phyloP scores from a whole-genome alignment of 2,797 vertebrate genomes.

The Oophaga sylvatica region DNA sequence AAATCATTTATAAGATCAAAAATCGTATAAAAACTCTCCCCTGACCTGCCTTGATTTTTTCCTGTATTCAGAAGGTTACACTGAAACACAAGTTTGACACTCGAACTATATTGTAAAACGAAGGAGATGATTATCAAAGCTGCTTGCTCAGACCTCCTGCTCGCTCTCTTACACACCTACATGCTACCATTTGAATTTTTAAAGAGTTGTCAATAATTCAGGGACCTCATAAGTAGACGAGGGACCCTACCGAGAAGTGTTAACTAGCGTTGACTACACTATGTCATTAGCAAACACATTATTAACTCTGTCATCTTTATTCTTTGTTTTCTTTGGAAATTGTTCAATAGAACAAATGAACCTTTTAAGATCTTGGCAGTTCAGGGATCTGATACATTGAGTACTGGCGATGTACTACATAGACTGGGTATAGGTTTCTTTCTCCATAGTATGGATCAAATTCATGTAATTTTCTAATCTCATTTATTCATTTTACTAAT shows the following conservation, averaged over 20 bases:
- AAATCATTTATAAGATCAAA: neutral
- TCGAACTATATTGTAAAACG: constrained; percentile 43
- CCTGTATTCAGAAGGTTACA: constrained; percentile 7
- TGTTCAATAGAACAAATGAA: neutral
- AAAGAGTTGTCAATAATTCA: constrained; percentile 48
- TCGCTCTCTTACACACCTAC: constrained; percentile 34
- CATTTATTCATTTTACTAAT: neutral
- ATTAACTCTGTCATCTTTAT: neutral
- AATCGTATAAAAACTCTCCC: neutral
- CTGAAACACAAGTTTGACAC: constrained; percentile 11
- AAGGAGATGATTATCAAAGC: constrained; percentile 15
- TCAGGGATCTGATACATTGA: neutral
- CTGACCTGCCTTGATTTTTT: neutral
- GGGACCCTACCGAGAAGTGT: constrained; percentile 12
- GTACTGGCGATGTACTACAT: neutral
- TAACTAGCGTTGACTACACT: neutral
- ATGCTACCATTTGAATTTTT: constrained; percentile 38
- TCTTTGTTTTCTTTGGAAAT: neutral
- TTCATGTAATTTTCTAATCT: neutral
- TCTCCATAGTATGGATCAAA: neutral
- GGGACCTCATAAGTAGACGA: constrained; percentile 39
- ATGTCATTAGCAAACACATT: constrained; percentile 40
- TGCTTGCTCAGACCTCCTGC: rapidly evolving
- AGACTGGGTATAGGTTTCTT: neutral
- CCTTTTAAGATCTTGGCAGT: neutral